phyloP scores from a whole-genome alignment of 1,140 invertebrate genomes.

The Bombyx mandarina region DNA sequence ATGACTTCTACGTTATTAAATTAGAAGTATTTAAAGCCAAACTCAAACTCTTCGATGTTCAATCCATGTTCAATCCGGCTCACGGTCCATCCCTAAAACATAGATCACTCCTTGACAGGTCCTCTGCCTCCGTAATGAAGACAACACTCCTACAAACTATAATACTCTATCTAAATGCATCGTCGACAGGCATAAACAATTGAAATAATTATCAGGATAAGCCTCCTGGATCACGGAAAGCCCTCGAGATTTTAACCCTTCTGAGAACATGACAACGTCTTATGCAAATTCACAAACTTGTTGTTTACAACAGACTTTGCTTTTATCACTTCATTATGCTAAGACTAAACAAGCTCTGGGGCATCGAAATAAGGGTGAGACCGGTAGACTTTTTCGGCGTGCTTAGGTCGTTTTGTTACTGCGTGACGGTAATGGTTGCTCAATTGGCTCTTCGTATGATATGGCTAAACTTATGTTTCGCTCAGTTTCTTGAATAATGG shows the following conservation, averaged over 20 bases:
- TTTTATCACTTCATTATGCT: too few species aligned
- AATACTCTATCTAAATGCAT: conserved; percentile 67
- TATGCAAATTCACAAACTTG: conserved; percentile 66
- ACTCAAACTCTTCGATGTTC: background rate
- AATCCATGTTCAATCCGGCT: background rate
- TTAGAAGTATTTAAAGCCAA: too few species aligned
- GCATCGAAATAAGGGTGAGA: conserved; percentile 2
- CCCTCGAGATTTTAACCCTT: conserved; percentile 66
- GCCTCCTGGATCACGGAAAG: conserved; percentile 55
- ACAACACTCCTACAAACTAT: conserved; percentile 59
- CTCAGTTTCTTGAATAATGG: conserved; percentile 1
- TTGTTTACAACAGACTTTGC: conserved; percentile 16
- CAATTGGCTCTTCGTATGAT: conserved; percentile 48
- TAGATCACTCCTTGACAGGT: conserved; percentile 46
- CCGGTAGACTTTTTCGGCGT: conserved; percentile 10
- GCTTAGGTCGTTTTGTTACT: conserved; percentile 12
- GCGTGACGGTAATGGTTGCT: conserved; percentile 38
- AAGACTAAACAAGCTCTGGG: conserved; percentile 6
- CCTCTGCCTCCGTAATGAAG: conserved; percentile 44
- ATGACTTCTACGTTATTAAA: too few species aligned
- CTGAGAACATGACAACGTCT: conserved; percentile 60
- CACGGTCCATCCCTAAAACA: conserved; percentile 15
- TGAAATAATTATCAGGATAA: conserved; percentile 71
- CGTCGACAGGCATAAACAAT: conserved; percentile 69
- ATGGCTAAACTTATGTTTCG: conserved; percentile 40